A percentile compares a stretch with the other conserved stretches of the same genome.
These are phyloP conservation scores for Rallus crepitans DNA, from an alignment of 2,797 vertebrate genomes.

Conservation along the genomic window DNA sequence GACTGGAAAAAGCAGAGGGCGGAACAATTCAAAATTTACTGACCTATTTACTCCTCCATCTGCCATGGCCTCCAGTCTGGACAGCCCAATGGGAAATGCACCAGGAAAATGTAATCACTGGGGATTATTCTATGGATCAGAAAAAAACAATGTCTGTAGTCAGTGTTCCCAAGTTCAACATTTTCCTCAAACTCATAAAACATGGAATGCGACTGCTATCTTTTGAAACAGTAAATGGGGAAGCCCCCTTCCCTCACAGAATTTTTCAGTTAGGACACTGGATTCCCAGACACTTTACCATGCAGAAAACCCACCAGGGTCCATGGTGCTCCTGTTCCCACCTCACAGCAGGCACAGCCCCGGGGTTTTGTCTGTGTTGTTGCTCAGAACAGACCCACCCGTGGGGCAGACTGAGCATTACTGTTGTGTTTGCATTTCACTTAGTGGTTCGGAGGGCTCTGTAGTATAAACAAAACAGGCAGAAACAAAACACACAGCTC, in stretches of 20 bases:
- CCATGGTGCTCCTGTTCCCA: neutral
- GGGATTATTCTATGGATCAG: slow-evolving; percentile 22
- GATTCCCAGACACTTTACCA: neutral
- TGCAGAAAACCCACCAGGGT: accelerated
- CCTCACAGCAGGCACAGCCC: neutral
- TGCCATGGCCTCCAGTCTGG: neutral
- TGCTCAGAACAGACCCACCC: neutral
- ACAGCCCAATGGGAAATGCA: slow-evolving; percentile 12
- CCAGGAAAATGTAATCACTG: slow-evolving; percentile 36
- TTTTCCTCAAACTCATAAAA: slow-evolving; percentile 18
- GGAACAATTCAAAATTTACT: slow-evolving; percentile 27
- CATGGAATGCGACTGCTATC: neutral
- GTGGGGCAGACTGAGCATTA: accelerated
- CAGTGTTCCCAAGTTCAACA: neutral
- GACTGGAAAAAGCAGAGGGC: neutral
- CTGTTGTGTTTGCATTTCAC: neutral
- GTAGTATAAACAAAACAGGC: neutral
- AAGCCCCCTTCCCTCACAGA: neutral
- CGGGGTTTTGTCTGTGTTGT: neutral
- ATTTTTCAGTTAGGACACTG: neutral
- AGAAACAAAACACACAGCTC: neutral
- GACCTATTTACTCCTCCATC: slow-evolving; percentile 32
- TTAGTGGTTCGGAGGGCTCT: neutral
- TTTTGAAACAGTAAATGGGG: neutral
- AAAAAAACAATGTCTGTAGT: neutral